Evolutionary conservation across 2,113 vertebrate species (phyloP), one percentile per base, ranked within the genome.

Genomic region (Pseudopodoces humilis): DNA sequence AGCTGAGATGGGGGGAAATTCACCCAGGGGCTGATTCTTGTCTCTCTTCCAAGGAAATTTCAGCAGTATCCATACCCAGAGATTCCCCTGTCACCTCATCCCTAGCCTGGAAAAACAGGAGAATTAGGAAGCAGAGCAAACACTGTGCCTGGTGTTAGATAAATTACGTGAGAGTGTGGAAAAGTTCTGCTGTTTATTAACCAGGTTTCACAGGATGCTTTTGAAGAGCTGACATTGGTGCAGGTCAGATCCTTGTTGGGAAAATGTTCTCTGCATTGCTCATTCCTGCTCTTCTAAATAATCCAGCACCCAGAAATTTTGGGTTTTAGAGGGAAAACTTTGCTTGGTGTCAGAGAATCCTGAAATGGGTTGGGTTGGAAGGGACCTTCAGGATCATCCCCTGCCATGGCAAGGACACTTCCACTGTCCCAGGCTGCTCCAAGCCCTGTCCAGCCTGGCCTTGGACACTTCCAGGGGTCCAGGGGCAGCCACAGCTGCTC

Each of bases 361-460:
- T 20, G n/a, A 0, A 33, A 28, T 53, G 69, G 15, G 3, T 44
- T 35, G 56, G n/a, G 13, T 18, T 59, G 33, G 86, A 39, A 59
- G 23, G 22, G 2, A 81, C 18, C 8, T 74, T 50, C 3, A n/a
- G 3, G 9, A 3, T 10, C 1, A 52, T 21, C 60, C 2, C 9
- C 25, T 43, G 21, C 43, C 41, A 10, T 31, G 43, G 43, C 50
- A 80, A 58, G 59, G 59, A 81, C 44, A 44, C 10, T 88, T 0
- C 77, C 28, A 10, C 53, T 2, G 0, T 14, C 16, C 78, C 69
- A 82, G 46, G 16, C 0, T 52, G 33, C 15, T 53, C 53, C 67
- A 71, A 64, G 2, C 15, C 15, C 19, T 0, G 0, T 46, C 33
- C 59, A 80, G 0, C 46, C 53, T 67, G 69, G 37, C 23, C 46